phyloP scores from a whole-genome alignment of 2,888 invertebrate species.

The Ctena decussata region DNA sequence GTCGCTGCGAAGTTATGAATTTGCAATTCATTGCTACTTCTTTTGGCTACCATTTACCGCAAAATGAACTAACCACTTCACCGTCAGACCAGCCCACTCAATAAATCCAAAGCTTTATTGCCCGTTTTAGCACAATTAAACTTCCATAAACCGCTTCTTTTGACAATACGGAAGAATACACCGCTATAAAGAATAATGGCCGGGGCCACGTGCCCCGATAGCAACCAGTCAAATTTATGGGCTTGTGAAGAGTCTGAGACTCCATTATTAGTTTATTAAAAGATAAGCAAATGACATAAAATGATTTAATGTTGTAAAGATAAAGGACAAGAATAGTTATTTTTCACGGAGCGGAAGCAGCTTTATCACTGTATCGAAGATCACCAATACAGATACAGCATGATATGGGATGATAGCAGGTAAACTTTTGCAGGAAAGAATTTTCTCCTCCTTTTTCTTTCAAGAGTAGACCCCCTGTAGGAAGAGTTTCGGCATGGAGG shows the following conservation, averaged over 20 bases:
- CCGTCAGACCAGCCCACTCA: neutral
- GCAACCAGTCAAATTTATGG: neutral
- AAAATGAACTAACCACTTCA: neutral
- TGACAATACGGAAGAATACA: neutral
- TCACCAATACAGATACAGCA: no score
- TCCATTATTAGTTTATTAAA: neutral
- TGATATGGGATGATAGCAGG: no score
- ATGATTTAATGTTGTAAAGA: neutral
- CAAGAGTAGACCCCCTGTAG: no score
- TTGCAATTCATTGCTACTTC: neutral
- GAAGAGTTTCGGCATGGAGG: no score
- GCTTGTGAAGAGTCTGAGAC: neutral
- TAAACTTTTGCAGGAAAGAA: no score
- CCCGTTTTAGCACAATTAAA: constrained; percentile 2
- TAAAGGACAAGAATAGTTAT: no score
- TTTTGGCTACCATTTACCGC: neutral
- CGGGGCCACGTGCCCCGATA: neutral
- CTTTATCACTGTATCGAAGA: no score
- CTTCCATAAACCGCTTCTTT: constrained; percentile 4
- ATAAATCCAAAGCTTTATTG: neutral
- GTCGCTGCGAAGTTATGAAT: no score
- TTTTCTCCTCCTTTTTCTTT: no score
- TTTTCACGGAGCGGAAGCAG: no score
- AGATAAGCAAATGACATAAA: neutral
- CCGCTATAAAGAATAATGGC: neutral